Conservation (phyloP, 2,888 invertebrate genomes). For the Drosophila monieri region DNA sequence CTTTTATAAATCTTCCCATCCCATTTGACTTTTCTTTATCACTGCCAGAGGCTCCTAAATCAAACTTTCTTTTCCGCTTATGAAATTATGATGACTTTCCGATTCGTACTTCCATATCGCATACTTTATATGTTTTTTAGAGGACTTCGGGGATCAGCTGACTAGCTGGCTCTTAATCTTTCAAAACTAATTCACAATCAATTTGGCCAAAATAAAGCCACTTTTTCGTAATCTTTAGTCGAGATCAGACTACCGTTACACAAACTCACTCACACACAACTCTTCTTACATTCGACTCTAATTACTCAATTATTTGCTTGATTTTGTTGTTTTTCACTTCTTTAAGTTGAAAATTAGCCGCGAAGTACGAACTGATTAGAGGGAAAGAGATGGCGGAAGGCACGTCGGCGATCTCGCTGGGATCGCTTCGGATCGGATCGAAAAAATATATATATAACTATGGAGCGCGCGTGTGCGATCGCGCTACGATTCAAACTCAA, state of each 20-base stretch:
- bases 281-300: constrained; percentile 57
- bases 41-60: constrained; percentile 24
- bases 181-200: constrained; percentile 26
- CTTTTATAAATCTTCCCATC: background rate
- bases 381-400: constrained; percentile 5
- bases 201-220: constrained; percentile 20
- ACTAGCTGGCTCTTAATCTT: constrained; percentile 16
- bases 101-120: constrained; percentile 11
- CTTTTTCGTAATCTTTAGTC: constrained; percentile 17
- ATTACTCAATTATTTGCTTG: constrained; percentile 60
- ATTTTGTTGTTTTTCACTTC: constrained; percentile 43
- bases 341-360: constrained; percentile 56
- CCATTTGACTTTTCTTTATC: constrained; percentile 4
- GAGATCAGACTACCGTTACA: constrained; percentile 26
- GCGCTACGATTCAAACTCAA: constrained; percentile 68
- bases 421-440: constrained; percentile 13
- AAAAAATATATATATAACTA: constrained; percentile 1
- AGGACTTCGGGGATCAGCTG: constrained; percentile 7
- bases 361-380: constrained; percentile 45
- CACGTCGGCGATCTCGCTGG: constrained; percentile 4
- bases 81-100: constrained; percentile 16
- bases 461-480: constrained; percentile 70
- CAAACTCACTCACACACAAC: constrained; percentile 22
- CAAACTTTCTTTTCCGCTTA: constrained; percentile 34
- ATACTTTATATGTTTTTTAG: background rate